Evolutionary conservation across 2,797 vertebrate genomes (phyloP).

Genomic region (Cheirogaleus major): DNA sequence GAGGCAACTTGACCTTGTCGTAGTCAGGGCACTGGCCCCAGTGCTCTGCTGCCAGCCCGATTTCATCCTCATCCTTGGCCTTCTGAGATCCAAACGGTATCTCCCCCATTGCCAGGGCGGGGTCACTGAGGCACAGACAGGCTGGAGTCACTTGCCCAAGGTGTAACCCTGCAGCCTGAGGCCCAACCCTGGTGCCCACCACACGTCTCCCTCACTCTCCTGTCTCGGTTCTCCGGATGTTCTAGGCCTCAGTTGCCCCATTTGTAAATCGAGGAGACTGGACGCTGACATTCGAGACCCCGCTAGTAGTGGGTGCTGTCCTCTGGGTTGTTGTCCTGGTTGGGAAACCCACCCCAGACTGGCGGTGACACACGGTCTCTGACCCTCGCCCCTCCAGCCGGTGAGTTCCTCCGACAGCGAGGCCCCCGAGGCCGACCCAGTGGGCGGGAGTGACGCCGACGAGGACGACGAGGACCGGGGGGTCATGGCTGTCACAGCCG

Average conservation of each 20-base stretch:
- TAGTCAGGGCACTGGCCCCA: not conserved
- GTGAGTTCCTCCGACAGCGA: conserved; percentile 97
- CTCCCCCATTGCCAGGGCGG: not conserved
- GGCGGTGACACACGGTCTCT: not conserved
- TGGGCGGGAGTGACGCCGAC: conserved; percentile 84
- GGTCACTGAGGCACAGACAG: not conserved
- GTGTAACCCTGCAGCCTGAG: accelerated
- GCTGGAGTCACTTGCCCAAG: not conserved
- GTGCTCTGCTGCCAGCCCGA: not conserved
- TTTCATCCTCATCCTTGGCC: not conserved
- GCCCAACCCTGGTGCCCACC: too few species aligned
- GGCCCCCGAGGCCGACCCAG: conserved; percentile 86
- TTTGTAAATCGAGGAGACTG: not conserved
- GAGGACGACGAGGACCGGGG: conserved; percentile 87
- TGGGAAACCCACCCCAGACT: not conserved
- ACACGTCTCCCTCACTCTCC: accelerated
- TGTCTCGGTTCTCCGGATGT: accelerated
- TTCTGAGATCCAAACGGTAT: not conserved
- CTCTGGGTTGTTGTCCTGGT: not conserved
- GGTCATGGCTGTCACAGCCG: conserved; percentile 79
- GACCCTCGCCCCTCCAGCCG: conserved; percentile 85
- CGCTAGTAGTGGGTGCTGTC: accelerated
- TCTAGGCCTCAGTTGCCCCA: not conserved
- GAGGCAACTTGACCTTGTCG: not conserved
- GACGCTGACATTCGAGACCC: not conserved